phyloP scores from a whole-genome alignment of 2,888 invertebrate species.

The Lottia scabra region DNA sequence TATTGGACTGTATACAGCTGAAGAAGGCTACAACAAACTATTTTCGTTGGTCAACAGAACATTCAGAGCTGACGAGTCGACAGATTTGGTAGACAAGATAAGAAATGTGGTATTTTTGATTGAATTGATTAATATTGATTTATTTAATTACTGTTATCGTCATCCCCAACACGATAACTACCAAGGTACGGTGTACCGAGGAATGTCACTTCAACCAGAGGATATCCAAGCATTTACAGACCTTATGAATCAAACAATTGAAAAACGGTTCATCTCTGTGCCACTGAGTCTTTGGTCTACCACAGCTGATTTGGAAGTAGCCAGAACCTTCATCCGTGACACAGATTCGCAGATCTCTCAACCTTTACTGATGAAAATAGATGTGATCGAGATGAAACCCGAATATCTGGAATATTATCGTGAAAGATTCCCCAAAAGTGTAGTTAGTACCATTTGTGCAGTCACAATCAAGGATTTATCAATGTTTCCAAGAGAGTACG shows the following conservation, averaged over 20 bases:
- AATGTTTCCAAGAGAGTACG: conserved; percentile 29
- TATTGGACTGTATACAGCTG: not conserved
- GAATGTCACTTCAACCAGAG: conserved; percentile 13
- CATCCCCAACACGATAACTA: conserved; percentile 31
- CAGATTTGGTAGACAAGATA: conserved; percentile 28
- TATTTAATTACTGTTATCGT: conserved; percentile 38
- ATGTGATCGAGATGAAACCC: conserved; percentile 40
- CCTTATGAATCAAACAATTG: conserved; percentile 29
- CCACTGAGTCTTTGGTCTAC: conserved; percentile 38
- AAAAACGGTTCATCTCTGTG: conserved; percentile 33
- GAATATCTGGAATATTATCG: conserved; percentile 34
- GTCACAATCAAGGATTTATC: conserved; percentile 40
- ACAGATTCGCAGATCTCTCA: not conserved
- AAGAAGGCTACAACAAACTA: conserved; percentile 27
- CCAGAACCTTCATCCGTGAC: conserved; percentile 26
- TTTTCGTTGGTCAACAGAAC: conserved; percentile 32
- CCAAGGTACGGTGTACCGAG: conserved; percentile 36
- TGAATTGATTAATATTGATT: conserved; percentile 43
- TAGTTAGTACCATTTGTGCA: conserved; percentile 40
- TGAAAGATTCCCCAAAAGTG: conserved; percentile 30
- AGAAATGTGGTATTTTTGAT: conserved; percentile 38
- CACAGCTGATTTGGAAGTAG: conserved; percentile 24
- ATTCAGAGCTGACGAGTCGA: conserved; percentile 33
- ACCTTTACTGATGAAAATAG: conserved; percentile 33
- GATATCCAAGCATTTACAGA: conserved; percentile 20